These are phyloP conservation scores for Netelia fuscicornis DNA, from an alignment of 2,888 invertebrate genomes.

Conservation along the genomic window DNA sequence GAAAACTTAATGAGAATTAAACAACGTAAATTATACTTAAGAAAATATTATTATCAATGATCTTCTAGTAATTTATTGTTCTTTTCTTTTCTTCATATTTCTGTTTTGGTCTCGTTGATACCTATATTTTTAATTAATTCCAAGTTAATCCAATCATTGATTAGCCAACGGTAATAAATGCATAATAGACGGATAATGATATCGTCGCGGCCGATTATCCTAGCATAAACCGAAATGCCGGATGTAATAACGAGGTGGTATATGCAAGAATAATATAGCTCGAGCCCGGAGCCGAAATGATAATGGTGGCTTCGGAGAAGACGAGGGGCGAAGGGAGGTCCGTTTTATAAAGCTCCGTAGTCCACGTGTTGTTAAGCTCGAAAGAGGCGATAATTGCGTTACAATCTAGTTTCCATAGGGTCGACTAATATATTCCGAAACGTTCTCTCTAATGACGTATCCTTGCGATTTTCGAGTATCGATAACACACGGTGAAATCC, in stretches of 20 bases:
- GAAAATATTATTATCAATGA: no score
- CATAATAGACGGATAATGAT: background rate
- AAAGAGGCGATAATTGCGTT: conserved; percentile 61
- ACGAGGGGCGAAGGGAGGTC: background rate
- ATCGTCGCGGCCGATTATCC: background rate
- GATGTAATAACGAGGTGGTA: conserved; percentile 11
- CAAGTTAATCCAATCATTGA: no score
- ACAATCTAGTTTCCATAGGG: conserved; percentile 44
- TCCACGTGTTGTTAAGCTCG: conserved; percentile 19
- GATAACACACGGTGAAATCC: conserved; percentile 13
- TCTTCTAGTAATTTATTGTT: no score
- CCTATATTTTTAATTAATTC: background rate
- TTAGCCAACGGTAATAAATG: no score
- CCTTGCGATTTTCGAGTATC: conserved; percentile 44
- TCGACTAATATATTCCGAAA: conserved; percentile 45
- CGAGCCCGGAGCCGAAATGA: conserved; percentile 5
- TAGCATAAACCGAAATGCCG: conserved; percentile 14
- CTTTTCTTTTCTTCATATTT: background rate
- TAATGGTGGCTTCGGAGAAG: background rate
- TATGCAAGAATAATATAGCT: background rate
- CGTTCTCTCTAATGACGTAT: conserved; percentile 64
- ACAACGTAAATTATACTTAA: no score
- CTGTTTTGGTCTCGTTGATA: background rate
- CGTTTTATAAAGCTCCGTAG: conserved; percentile 1
- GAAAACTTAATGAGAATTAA: no score